Base-by-base conservation (phyloP, 92 coral and sea anemone genomes). In the Zoanthus gigantus region DNA sequence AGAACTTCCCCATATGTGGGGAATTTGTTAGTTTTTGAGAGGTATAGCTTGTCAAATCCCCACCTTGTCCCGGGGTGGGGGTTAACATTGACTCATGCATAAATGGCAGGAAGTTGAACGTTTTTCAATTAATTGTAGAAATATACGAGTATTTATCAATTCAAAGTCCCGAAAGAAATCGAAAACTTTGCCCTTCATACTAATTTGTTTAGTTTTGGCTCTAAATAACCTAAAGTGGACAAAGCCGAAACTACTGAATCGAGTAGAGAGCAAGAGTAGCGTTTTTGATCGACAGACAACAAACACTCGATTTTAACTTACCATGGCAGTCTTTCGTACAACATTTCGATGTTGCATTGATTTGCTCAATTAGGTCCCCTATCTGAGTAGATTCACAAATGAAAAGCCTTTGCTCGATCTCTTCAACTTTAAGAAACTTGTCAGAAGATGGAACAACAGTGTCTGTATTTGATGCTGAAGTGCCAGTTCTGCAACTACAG, bases 321-420 rank as follows among this genome's bases (percentile, higher is more conserved):
- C 92, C 86, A 42, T 72, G 74, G 53, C 93, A 87, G 3, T 53
- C 85, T 61, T 34, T 14, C 23, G 81, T 87, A 14, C 86, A 73
- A 72, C 89, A 92, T 44, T 68, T 44, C 0, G 94, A 92, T 14
- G 94, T 71, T 45, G 56, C 56, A 78, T 92, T 89, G 31, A 92
- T 80, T 54, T 92, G 77, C 14, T 92, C 66, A 2, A 92, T 79
- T 63, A 92, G 58, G 42, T 81, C 87, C 30, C 66, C 48, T 8
- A 89, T 37, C 69, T 89, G 92, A n/a, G 90, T 85, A 9, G 92
- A 86, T 63, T 92, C 88, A 32, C 92, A 92, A 42, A 92, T 88
- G 44, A 89, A 63, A 10, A 89, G 71, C 65, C 84, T 65, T 44
- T 85, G 58, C 83, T 91, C 88, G 34, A 88, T 57, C 48, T 81